Evolutionary conservation across 1,140 invertebrate genomes (phyloP).

Genomic region (Scaptomyza montana): DNA sequence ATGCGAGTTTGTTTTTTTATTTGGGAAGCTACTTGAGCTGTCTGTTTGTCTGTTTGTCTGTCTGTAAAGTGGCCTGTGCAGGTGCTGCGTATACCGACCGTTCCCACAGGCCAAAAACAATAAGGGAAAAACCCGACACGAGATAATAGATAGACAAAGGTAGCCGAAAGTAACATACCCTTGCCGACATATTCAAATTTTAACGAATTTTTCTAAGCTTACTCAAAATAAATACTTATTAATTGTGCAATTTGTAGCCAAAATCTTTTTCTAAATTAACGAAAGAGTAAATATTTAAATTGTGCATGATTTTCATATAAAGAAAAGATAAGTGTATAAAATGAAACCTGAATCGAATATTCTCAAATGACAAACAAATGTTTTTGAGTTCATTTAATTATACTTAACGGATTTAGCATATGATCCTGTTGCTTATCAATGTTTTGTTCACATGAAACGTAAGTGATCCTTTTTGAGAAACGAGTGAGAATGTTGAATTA

Average conservation of each 20-base stretch:
- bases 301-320: not conserved
- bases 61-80: slow-evolving; percentile 2
- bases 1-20: not conserved
- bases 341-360: not conserved
- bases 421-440: not conserved
- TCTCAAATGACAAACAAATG: not conserved
- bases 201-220: too few species aligned
- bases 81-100: slow-evolving; percentile 22
- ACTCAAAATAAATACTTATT: too few species aligned
- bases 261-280: not conserved
- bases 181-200: too few species aligned
- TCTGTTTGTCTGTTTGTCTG: too few species aligned
- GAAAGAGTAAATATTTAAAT: not conserved
- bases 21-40: not conserved
- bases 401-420: not conserved
- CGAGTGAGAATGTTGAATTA: too few species aligned
- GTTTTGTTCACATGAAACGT: not conserved
- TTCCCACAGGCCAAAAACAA: slow-evolving; percentile 10
- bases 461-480: not conserved
- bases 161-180: too few species aligned
- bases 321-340: not conserved
- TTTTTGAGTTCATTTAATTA: too few species aligned
- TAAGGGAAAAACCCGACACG: too few species aligned
- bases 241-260: too few species aligned
- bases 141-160: too few species aligned